phyloP scores from a whole-genome alignment of 2,888 invertebrate genomes.

The Eristalinus sepulchralis region DNA sequence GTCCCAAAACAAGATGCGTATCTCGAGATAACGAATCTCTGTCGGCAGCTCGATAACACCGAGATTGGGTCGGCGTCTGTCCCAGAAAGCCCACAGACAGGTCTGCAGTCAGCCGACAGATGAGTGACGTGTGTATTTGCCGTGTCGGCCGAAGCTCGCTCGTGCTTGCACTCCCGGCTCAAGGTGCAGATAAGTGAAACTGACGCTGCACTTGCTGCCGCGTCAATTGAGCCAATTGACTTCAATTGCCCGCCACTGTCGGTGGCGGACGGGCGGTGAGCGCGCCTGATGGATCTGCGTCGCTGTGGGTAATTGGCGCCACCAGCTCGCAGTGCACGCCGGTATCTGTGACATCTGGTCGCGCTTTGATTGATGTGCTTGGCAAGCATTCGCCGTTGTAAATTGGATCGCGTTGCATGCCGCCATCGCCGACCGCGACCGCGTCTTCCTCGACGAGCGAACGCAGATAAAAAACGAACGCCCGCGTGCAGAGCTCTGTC shows the following conservation, averaged over 20 bases:
- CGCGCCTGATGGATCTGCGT: slow-evolving; percentile 31
- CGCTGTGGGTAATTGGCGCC: slow-evolving; percentile 37
- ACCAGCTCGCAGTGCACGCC: slow-evolving; percentile 2
- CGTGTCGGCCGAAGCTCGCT: background rate
- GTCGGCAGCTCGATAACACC: background rate
- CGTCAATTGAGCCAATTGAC: slow-evolving; percentile 48
- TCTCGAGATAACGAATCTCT: background rate
- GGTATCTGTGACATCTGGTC: slow-evolving; percentile 21
- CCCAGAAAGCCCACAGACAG: background rate
- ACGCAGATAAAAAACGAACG: background rate
- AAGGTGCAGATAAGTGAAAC: slow-evolving; percentile 35
- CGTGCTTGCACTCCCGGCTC: background rate
- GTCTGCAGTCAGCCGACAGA: background rate
- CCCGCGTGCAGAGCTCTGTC: background rate
- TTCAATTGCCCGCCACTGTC: slow-evolving; percentile 36
- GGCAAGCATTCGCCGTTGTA: background rate
- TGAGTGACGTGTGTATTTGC: background rate
- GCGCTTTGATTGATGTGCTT: slow-evolving; percentile 43
- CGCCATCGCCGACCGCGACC: background rate
- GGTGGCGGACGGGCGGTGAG: background rate
- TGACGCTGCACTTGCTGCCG: slow-evolving; percentile 16
- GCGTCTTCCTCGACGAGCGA: background rate
- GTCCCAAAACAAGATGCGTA: background rate
- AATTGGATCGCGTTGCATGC: slow-evolving; percentile 6
- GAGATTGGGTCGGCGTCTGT: background rate